Evolutionary conservation across 2,797 vertebrate genomes (phyloP).

Genomic region (Salarias fasciatus): DNA sequence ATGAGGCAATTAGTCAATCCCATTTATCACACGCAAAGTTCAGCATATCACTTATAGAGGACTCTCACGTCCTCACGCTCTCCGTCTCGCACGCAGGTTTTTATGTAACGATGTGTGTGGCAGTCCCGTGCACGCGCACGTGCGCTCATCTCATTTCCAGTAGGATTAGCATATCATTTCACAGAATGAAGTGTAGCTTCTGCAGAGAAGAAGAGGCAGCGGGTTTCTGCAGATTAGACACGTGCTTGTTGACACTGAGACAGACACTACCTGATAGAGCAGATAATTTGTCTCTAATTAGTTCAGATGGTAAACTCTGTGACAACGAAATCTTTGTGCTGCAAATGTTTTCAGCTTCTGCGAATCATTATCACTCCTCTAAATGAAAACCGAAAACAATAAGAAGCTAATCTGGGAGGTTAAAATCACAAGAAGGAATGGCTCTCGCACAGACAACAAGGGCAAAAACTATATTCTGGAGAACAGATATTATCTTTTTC

Average conservation of each 20-base stretch:
- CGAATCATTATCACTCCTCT: constrained; percentile 3
- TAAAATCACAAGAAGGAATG: no score
- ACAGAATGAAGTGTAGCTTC: constrained; percentile 42
- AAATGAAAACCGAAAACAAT: no score
- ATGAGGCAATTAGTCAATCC: constrained; percentile 60
- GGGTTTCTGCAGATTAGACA: constrained; percentile 50
- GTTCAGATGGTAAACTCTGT: constrained; percentile 22
- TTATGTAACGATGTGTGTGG: constrained; percentile 37
- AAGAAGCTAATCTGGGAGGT: no score
- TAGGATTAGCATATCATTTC: constrained; percentile 72
- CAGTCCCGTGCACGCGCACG: not conserved
- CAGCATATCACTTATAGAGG: constrained; percentile 33
- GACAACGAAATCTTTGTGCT: constrained; percentile 5
- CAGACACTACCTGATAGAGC: constrained; percentile 34
- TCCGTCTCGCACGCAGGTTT: constrained; percentile 1
- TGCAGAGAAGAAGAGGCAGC: constrained; percentile 38
- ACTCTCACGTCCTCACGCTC: constrained; percentile 8
- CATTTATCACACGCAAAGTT: constrained; percentile 48
- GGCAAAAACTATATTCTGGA: no score
- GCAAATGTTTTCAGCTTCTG: constrained; percentile 14
- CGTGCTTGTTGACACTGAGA: constrained; percentile 33
- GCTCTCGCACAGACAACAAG: no score
- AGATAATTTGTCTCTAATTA: constrained; percentile 43
- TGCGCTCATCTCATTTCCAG: constrained; percentile 34
- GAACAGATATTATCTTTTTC: no score